phyloP scores from a whole-genome alignment of 2,113 vertebrate species.

The Marmota monax region DNA sequence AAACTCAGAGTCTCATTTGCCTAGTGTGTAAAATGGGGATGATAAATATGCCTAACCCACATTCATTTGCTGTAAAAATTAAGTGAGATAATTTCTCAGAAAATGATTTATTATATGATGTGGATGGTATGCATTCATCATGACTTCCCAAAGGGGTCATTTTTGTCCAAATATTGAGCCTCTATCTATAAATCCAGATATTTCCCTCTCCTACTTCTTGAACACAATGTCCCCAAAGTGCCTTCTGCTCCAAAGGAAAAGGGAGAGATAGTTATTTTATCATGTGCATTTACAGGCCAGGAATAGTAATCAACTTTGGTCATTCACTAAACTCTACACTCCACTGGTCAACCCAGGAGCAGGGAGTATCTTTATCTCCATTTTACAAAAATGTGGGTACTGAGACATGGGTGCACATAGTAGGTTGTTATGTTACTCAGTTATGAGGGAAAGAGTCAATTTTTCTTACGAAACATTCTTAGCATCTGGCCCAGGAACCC shows the following conservation, averaged over 20 bases:
- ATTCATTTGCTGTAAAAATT: not conserved
- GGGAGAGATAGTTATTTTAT: fast-evolving
- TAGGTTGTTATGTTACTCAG: not conserved
- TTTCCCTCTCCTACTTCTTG: not conserved
- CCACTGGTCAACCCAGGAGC: not conserved
- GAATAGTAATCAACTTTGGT: not conserved
- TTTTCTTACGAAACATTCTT: not conserved
- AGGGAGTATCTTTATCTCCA: not conserved
- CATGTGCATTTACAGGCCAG: not conserved
- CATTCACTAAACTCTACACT: not conserved
- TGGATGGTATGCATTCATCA: not conserved
- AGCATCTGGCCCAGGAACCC: not conserved
- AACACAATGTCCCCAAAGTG: conserved; percentile 17
- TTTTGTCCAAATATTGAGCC: not conserved
- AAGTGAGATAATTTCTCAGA: not conserved
- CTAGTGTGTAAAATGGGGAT: conserved; percentile 15
- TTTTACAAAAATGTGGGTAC: not conserved
- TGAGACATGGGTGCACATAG: not conserved
- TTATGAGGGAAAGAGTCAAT: not conserved
- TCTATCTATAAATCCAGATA: not conserved
- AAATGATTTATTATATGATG: not conserved
- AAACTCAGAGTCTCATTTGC: not conserved
- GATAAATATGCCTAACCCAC: not conserved
- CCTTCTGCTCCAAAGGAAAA: not conserved
- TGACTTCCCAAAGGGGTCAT: not conserved